Evolutionary conservation across 2,797 vertebrate species (phyloP).

Genomic region (Phoebastria nigripes): DNA sequence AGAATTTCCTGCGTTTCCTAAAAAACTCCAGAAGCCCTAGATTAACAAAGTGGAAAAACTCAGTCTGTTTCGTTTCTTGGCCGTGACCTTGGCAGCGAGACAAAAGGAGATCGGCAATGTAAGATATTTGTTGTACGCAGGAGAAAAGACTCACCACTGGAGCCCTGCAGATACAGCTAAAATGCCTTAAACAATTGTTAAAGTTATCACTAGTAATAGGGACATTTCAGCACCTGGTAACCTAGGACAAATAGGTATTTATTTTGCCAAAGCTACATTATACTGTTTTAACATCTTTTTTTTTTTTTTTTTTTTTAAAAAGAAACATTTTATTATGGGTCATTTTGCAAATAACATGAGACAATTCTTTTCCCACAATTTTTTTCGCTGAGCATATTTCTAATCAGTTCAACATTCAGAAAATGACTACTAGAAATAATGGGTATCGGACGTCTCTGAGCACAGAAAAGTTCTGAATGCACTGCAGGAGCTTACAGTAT

Average conservation of each 20-base stretch:
- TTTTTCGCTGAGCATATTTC: background rate
- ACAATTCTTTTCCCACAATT: background rate
- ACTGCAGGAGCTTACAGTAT: background rate
- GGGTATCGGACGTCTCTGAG: background rate
- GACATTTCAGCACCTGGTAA: background rate
- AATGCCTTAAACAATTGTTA: background rate
- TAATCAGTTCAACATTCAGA: background rate
- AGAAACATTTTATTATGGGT: background rate
- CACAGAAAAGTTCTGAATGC: background rate
- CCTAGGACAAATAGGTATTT: background rate
- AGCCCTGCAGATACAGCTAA: background rate
- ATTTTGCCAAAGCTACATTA: background rate
- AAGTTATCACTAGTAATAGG: background rate
- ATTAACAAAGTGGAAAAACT: slow-evolving; percentile 53
- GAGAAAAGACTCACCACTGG: background rate
- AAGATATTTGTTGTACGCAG: background rate
- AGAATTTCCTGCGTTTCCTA: slow-evolving; percentile 41
- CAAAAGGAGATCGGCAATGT: slow-evolving; percentile 41
- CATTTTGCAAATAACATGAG: background rate
- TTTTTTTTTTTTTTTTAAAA: background rate
- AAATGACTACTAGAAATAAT: background rate
- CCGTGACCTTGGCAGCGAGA: slow-evolving; percentile 54
- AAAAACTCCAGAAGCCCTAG: slow-evolving; percentile 50
- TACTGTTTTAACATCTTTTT: background rate
- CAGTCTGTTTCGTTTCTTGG: slow-evolving; percentile 36